phyloP scores from a whole-genome alignment of 92 coral and sea anemone genomes.

The Micromussa lordhowensis region DNA sequence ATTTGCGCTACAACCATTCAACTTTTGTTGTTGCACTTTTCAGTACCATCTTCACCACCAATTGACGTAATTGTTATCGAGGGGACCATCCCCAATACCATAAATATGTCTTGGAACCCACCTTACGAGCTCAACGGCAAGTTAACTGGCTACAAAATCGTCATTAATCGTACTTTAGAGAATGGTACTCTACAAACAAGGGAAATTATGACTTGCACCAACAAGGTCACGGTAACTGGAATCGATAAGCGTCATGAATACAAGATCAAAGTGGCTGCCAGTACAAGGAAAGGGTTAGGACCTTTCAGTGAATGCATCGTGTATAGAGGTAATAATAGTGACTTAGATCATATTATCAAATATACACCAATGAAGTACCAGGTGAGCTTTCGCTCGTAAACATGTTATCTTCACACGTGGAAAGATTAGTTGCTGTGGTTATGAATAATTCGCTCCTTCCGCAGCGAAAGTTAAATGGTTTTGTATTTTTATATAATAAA shows the following conservation, averaged over 20 bases:
- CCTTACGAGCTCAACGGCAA: constrained; percentile 15
- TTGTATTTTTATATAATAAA: no score
- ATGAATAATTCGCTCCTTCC: no score
- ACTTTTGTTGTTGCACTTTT: neutral
- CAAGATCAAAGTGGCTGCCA: constrained; percentile 28
- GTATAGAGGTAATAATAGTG: constrained; percentile 13
- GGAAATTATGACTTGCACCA: constrained; percentile 9
- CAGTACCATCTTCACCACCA: constrained; percentile 22
- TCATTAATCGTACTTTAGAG: neutral
- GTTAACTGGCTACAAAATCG: constrained; percentile 28
- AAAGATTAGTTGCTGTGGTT: no score
- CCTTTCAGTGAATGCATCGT: constrained; percentile 18
- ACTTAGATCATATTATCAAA: no score
- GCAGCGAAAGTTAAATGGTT: no score
- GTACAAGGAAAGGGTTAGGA: constrained; percentile 31
- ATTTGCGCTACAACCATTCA: neutral
- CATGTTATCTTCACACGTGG: no score
- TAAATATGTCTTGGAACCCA: constrained; percentile 29
- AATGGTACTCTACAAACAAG: neutral
- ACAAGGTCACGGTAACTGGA: constrained; percentile 4
- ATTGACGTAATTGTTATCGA: constrained; percentile 1
- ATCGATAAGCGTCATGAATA: neutral
- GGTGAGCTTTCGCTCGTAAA: no score
- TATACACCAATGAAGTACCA: no score
- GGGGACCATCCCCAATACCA: constrained; percentile 4